phyloP scores from a whole-genome alignment of 2,797 vertebrate species.

The Liparis tanakae region DNA sequence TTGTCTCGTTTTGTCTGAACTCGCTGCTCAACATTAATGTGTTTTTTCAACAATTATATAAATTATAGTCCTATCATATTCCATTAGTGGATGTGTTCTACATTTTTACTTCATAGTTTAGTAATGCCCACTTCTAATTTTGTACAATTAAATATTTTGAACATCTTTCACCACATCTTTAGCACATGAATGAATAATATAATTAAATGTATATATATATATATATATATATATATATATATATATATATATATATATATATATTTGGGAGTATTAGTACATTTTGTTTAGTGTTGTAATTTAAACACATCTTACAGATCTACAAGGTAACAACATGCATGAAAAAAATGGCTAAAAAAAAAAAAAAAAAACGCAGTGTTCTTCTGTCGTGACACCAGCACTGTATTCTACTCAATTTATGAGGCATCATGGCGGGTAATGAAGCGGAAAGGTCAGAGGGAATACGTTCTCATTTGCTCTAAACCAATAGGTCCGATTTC shows the following conservation, averaged over 20 bases:
- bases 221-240: too few species aligned
- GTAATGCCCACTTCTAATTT: background rate
- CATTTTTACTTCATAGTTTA: background rate
- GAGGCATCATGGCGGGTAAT: conserved; percentile 71
- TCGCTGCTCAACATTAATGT: background rate
- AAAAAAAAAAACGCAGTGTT: background rate
- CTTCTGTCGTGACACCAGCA: conserved; percentile 32
- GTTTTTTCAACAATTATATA: background rate
- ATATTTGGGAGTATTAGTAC: background rate
- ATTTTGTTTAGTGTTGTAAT: background rate
- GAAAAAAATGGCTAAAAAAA: background rate
- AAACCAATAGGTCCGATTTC: conserved; percentile 76
- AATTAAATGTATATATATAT: too few species aligned
- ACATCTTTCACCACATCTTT: background rate
- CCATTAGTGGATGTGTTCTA: background rate
- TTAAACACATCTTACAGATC: background rate
- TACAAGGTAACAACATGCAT: background rate
- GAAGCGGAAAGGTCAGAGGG: conserved; percentile 75
- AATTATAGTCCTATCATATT: background rate
- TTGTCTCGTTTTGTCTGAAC: background rate
- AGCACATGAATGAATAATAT: background rate
- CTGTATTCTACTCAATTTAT: conserved; percentile 65
- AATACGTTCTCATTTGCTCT: conserved; percentile 71
- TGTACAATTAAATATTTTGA: background rate
- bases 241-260: too few species aligned